Conservation (phyloP, 1,140 invertebrate genomes). For the Polypedilum vanderplanki region DNA sequence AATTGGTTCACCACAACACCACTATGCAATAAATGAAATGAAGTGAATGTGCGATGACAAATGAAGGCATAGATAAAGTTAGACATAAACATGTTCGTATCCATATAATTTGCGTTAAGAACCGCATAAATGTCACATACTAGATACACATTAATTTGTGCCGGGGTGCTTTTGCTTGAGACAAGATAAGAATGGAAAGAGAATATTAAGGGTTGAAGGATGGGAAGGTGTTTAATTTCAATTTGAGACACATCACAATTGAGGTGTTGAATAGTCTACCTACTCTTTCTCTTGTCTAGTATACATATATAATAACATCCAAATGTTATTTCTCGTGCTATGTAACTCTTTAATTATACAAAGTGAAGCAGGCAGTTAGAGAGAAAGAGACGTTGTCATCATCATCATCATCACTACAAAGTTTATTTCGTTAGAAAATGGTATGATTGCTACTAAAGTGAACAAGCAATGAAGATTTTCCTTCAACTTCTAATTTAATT, state of each 20-base stretch:
- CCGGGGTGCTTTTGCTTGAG: neutral
- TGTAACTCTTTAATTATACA: constrained; percentile 14
- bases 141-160: neutral
- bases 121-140: constrained; percentile 1
- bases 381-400: neutral
- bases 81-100: neutral
- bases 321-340: neutral
- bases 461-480: constrained; percentile 21
- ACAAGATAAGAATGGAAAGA: too few relatives aligned
- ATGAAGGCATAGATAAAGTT: neutral
- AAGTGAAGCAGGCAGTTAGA: neutral
- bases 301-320: neutral
- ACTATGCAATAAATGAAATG: neutral
- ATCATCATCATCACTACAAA: neutral
- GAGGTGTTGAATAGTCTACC: neutral
- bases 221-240: neutral
- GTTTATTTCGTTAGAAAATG: constrained; percentile 2
- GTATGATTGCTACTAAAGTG: constrained; percentile 1
- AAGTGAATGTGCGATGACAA: neutral
- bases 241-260: neutral
- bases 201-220: too few relatives aligned
- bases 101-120: constrained; percentile 1
- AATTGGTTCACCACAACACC: neutral
- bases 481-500: constrained; percentile 19
- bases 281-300: neutral